phyloP scores from a whole-genome alignment of 2,113 vertebrate genomes.

The Thunnus maccoyii region DNA sequence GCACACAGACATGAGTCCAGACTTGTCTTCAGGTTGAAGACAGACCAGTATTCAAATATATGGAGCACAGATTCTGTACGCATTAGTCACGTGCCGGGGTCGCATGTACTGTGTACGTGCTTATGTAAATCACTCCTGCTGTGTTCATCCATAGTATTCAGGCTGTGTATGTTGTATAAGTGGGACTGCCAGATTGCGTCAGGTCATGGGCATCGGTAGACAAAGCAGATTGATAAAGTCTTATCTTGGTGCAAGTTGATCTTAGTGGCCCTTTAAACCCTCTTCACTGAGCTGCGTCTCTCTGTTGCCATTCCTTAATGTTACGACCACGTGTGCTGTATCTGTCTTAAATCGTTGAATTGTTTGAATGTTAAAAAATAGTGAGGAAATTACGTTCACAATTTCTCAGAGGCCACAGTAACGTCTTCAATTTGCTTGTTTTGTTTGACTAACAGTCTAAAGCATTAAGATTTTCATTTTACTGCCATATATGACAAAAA shows the following conservation, averaged over 20 bases:
- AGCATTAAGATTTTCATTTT: too few species aligned
- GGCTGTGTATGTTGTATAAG: slow-evolving; percentile 5
- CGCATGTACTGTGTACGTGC: not conserved
- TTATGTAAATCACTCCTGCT: slow-evolving; percentile 27
- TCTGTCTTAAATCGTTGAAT: too few species aligned
- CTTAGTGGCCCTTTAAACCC: slow-evolving; percentile 3
- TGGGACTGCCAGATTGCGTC: not conserved
- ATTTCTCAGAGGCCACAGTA: too few species aligned
- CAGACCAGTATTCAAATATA: not conserved
- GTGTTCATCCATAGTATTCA: not conserved
- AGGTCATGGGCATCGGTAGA: not conserved
- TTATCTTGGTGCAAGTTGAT: slow-evolving; percentile 40
- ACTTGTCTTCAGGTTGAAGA: not conserved
- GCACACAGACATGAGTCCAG: not conserved
- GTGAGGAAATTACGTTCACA: too few species aligned
- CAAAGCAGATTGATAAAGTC: slow-evolving; percentile 32
- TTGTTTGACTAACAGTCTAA: too few species aligned
- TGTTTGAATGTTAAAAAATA: too few species aligned
- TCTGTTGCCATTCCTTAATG: not conserved
- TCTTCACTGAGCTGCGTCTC: not conserved
- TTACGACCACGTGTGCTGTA: not conserved
- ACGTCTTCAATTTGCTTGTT: too few species aligned
- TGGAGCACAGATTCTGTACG: not conserved
- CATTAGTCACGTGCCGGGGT: slow-evolving; percentile 2
- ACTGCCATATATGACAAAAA: too few species aligned